Evolutionary conservation across 2,888 invertebrate genomes (phyloP), one percentile per base, ranked within the genome.

Genomic region (Epinotia demarniana): DNA sequence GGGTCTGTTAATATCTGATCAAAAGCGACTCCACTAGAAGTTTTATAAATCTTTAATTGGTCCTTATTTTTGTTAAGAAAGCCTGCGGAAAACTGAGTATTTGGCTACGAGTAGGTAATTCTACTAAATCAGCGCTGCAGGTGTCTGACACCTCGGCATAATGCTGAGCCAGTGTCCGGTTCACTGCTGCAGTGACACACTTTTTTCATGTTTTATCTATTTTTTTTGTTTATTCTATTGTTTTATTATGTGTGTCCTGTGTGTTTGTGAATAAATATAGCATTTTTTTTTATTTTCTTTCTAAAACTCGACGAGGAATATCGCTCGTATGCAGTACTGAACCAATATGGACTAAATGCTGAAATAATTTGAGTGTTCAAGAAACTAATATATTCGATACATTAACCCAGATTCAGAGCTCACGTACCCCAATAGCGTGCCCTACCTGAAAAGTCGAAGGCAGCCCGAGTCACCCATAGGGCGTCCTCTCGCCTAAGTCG

Each of bases 401-500:
- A 49, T 63, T 70, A 70, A 70, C 70, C 75, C 39, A 66, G 3
- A 60, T 71, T 53, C 60, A 71, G 57, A 69, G 64, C 64, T 75
- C 63, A 66, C 11, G 57, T 67, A 57, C 61, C 58, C 72, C 16
- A 60, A 9, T 60, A 39, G 39, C 19, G 66, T 55, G 58, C 16
- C 58, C 61, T 55, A 75, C 75, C 75, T 72, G 71, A 19, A 74
- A 63, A 75, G 71, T 60, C 76, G 58, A 53, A 69, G 68, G 67
- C 69, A 49, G 69, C 43, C 33, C n/a, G 58, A 66, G 61, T 70
- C 76, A 76, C 76, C 74, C n/a, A n/a, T 66, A 73, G 76, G 71
- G 57, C 69, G 76, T 53, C 73, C 76, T 77, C 77, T 53, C 60
- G 69, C 68, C 53, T 43, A 53, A 39, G 63, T 46, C 49, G 57